A percentile compares a stretch with the other conserved stretches of the same genome.
phyloP scores from a whole-genome alignment of 2,113 vertebrate genomes.

The Herpailurus yagouaroundi region DNA sequence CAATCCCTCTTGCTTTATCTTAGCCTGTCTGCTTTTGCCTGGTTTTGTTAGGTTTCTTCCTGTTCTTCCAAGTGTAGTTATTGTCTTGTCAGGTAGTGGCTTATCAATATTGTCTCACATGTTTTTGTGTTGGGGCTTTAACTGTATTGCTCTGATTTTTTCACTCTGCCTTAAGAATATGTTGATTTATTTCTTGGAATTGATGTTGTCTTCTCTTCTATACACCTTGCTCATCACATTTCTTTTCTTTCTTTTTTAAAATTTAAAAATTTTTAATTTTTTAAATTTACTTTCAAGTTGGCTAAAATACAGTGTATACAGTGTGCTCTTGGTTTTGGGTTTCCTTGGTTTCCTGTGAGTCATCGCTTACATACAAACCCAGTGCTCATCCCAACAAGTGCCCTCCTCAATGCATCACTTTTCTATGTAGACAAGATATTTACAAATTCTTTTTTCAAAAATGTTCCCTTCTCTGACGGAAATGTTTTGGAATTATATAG shows the following conservation, averaged over 20 bases:
- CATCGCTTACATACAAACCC: too few species aligned
- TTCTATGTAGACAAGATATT: neutral
- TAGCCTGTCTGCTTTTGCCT: neutral
- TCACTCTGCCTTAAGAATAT: constrained; percentile 2
- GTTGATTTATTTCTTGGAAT: constrained; percentile 12
- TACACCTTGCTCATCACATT: neutral
- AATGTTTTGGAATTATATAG: neutral
- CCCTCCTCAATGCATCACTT: neutral
- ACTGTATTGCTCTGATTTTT: neutral
- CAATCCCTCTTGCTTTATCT: neutral
- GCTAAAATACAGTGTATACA: too few species aligned
- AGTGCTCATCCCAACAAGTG: too few species aligned
- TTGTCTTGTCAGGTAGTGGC: neutral
- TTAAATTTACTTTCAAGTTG: too few species aligned
- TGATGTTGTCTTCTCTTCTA: neutral
- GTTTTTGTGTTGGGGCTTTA: constrained; percentile 5
- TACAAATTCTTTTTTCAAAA: neutral
- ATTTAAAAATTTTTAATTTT: too few species aligned
- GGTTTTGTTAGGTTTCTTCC: neutral
- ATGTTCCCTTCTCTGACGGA: neutral
- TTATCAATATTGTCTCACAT: neutral
- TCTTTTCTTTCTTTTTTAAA: neutral
- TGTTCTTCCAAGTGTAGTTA: neutral
- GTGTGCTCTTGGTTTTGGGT: too few species aligned
- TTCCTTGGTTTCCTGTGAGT: too few species aligned